Evolutionary conservation across 2,113 vertebrate species (phyloP).

Genomic region (Lonchura striata): DNA sequence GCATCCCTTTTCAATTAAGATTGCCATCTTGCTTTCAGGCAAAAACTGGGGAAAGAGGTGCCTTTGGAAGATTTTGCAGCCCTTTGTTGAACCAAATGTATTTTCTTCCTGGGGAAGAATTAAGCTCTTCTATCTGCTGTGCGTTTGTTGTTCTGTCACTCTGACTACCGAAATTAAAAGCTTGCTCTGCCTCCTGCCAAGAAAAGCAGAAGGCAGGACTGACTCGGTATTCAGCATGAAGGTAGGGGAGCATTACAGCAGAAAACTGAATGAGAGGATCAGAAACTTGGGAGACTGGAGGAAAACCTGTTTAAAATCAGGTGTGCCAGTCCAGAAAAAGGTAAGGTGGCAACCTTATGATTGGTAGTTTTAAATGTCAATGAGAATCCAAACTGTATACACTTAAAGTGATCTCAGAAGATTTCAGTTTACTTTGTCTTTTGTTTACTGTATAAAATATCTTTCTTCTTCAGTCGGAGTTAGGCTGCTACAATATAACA

Average conservation of each 20-base stretch:
- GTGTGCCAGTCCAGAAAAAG: slow-evolving; percentile 51
- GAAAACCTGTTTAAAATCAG: slow-evolving; percentile 48
- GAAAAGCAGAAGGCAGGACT: slow-evolving; percentile 15
- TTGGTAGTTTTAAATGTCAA: slow-evolving; percentile 71
- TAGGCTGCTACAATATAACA: slow-evolving; percentile 30
- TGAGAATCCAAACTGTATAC: slow-evolving; percentile 63
- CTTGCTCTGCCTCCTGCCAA: slow-evolving; percentile 44
- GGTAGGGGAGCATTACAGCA: slow-evolving; percentile 35
- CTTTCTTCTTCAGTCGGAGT: slow-evolving; percentile 60
- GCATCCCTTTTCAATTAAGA: slow-evolving; percentile 76
- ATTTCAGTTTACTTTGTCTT: slow-evolving; percentile 71
- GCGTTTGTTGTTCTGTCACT: slow-evolving; percentile 57
- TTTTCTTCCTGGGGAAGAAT: slow-evolving; percentile 68
- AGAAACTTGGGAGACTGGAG: slow-evolving; percentile 37
- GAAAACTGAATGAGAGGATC: slow-evolving; percentile 7
- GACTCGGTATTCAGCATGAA: slow-evolving; percentile 2
- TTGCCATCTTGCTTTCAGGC: slow-evolving; percentile 78
- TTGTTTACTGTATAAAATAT: slow-evolving; percentile 65
- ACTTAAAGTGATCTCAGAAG: slow-evolving; percentile 68
- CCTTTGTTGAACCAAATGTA: slow-evolving; percentile 40
- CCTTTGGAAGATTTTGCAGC: slow-evolving; percentile 46
- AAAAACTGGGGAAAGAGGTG: slow-evolving; percentile 31
- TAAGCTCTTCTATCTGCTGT: slow-evolving; percentile 48
- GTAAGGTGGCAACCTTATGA: slow-evolving; percentile 79
- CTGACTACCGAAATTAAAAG: slow-evolving; percentile 39